A percentile compares a stretch with the other conserved stretches of the same genome.
phyloP scores from a whole-genome alignment of 2,888 invertebrate genomes.

The Brachyopa scutellaris region DNA sequence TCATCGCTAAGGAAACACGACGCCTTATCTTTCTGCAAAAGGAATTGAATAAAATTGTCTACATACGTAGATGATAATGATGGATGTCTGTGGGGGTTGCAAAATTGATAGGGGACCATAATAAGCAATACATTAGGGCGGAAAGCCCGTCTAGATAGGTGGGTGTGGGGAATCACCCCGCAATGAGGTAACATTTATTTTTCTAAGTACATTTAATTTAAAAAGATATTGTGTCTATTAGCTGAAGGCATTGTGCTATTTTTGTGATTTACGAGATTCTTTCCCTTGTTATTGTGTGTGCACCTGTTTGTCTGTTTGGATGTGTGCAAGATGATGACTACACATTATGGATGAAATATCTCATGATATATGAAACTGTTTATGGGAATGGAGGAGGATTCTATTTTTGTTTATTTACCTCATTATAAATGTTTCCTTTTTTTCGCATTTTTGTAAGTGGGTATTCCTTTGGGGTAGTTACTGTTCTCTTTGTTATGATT shows the following conservation, averaged over 20 bases:
- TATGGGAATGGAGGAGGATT: too few species aligned
- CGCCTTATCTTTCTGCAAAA: too few species aligned
- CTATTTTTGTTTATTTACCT: too few species aligned
- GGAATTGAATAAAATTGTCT: slow-evolving; percentile 38
- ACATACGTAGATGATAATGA: slow-evolving; percentile 49
- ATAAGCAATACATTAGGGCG: background rate
- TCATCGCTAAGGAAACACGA: too few species aligned
- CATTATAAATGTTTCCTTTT: too few species aligned
- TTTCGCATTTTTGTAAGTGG: too few species aligned
- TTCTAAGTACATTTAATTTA: slow-evolving; percentile 11
- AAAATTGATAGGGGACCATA: slow-evolving; percentile 35
- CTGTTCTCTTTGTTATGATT: too few species aligned
- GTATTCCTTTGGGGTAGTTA: too few species aligned
- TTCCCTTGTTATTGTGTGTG: too few species aligned
- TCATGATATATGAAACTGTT: too few species aligned
- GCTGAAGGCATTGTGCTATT: slow-evolving; percentile 33
- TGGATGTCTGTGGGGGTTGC: slow-evolving; percentile 30
- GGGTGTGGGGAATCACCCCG: slow-evolving; percentile 7
- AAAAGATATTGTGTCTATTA: slow-evolving; percentile 28
- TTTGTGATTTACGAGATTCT: slow-evolving; percentile 1
- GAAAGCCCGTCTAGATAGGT: background rate
- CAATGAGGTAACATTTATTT: slow-evolving; percentile 6
- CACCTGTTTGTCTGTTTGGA: background rate
- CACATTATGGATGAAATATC: background rate
- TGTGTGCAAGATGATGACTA: background rate